These are phyloP conservation scores for Gryllus bimaculatus DNA, from an alignment of 1,140 invertebrate species.

Conservation along the genomic window DNA sequence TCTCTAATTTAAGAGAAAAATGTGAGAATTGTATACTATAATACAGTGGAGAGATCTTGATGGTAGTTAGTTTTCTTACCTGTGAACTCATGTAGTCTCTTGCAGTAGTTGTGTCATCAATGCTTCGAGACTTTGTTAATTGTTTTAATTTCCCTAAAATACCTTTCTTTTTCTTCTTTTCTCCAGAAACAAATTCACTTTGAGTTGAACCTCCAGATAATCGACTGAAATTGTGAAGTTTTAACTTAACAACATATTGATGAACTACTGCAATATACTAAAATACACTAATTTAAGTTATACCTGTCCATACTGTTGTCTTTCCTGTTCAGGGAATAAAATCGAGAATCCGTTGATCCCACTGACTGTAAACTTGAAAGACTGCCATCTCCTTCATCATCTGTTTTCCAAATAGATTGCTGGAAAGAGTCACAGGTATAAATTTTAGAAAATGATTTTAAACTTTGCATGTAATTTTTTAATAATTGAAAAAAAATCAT, in stretches of 20 bases:
- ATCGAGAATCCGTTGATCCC: conserved; percentile 43
- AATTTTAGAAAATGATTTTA: too few species aligned
- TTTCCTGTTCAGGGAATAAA: conserved; percentile 43
- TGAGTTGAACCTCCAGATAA: conserved; percentile 74
- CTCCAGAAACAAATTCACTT: conserved; percentile 58
- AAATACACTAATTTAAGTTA: too few species aligned
- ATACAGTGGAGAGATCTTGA: too few species aligned
- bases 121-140: conserved; percentile 72
- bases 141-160: conserved; percentile 76
- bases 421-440: neutral
- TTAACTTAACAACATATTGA: conserved; percentile 20
- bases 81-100: conserved; percentile 19
- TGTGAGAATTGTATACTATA: too few species aligned
- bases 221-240: conserved; percentile 40
- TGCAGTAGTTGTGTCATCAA: conserved; percentile 40
- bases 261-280: conserved; percentile 19
- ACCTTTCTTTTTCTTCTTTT: conserved; percentile 69
- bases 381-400: conserved; percentile 27
- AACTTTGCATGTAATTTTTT: too few species aligned
- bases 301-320: conserved; percentile 63
- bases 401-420: conserved; percentile 28
- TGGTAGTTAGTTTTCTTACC: neutral
- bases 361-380: conserved; percentile 39
- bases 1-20: too few species aligned
- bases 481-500: too few species aligned